Conservation (phyloP, 2,888 invertebrate species). For the Slavum lentiscoides region DNA sequence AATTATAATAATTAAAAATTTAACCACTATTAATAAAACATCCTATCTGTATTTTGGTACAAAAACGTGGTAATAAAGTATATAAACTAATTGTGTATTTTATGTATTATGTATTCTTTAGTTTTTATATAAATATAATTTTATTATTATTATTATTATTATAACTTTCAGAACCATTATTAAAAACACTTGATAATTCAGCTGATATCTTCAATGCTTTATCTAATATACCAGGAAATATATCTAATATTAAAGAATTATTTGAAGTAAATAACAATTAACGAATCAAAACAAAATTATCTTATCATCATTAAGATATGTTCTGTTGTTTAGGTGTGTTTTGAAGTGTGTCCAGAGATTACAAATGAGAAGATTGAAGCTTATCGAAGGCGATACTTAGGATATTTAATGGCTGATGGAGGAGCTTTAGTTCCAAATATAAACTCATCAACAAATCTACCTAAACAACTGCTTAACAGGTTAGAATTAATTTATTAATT, state of each 20-base stretch:
- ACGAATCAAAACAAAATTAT: neutral
- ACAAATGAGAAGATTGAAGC: conserved; percentile 85
- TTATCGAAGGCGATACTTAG: conserved; percentile 86
- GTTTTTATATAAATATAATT: neutral
- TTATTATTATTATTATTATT: neutral
- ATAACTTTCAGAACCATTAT: conserved; percentile 69
- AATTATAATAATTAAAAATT: neutral
- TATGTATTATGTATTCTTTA: neutral
- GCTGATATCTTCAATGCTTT: conserved; percentile 97
- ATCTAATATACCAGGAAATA: conserved; percentile 92
- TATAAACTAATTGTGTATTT: neutral
- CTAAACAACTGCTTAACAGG: conserved; percentile 87
- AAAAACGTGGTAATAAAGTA: neutral
- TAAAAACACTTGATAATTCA: conserved; percentile 87
- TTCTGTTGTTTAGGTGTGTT: conserved; percentile 64
- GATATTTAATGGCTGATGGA: conserved; percentile 95
- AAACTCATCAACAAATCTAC: conserved; percentile 84
- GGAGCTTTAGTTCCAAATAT: conserved; percentile 91
- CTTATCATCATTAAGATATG: conserved; percentile 7
- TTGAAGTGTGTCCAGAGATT: conserved; percentile 78
- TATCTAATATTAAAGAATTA: conserved; percentile 86
- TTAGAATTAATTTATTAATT: conserved; percentile 57
- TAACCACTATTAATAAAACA: neutral
- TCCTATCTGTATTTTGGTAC: neutral
- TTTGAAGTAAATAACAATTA: conserved; percentile 67